Evolutionary conservation across 2,888 invertebrate genomes (phyloP).

Genomic region (Isoperla grammatica): DNA sequence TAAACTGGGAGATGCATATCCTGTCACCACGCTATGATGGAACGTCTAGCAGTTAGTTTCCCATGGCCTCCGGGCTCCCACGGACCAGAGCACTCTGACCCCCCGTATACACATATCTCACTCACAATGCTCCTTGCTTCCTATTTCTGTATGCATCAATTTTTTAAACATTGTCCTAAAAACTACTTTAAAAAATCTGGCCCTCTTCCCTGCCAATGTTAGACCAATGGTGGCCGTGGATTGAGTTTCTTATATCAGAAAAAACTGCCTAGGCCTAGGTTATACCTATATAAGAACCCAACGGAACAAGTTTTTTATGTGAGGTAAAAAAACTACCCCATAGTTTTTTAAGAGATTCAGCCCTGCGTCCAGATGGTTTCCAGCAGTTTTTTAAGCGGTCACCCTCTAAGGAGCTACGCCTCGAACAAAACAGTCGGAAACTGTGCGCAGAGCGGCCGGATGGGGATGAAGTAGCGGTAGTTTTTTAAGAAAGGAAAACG

Average conservation of each 20-base stretch:
- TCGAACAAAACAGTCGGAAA: conserved; percentile 11
- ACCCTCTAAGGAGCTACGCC: conserved; percentile 16
- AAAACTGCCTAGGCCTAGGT: too few relatives aligned
- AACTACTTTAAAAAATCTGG: conserved; percentile 17
- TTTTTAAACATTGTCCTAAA: conserved; percentile 16
- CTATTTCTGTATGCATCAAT: not conserved
- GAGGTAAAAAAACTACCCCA: conserved; percentile 6
- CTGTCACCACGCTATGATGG: not conserved
- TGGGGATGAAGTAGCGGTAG: conserved; percentile 14
- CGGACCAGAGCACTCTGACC: too few relatives aligned
- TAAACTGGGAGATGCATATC: too few relatives aligned
- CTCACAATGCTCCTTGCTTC: too few relatives aligned
- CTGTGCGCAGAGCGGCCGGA: conserved; percentile 1
- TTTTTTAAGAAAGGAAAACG: conserved; percentile 8
- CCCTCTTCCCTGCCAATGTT: conserved; percentile 16
- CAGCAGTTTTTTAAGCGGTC: conserved; percentile 26
- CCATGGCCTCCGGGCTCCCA: too few relatives aligned
- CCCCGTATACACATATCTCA: too few relatives aligned
- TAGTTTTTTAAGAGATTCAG: conserved; percentile 15
- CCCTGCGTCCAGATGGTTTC: conserved; percentile 24
- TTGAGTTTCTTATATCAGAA: too few relatives aligned
- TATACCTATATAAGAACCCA: too few relatives aligned
- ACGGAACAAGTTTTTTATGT: not conserved
- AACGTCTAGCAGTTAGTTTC: not conserved
- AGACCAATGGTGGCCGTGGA: not conserved